phyloP scores from a whole-genome alignment of 2,113 vertebrate species.

The Sceloporus tristichus region DNA sequence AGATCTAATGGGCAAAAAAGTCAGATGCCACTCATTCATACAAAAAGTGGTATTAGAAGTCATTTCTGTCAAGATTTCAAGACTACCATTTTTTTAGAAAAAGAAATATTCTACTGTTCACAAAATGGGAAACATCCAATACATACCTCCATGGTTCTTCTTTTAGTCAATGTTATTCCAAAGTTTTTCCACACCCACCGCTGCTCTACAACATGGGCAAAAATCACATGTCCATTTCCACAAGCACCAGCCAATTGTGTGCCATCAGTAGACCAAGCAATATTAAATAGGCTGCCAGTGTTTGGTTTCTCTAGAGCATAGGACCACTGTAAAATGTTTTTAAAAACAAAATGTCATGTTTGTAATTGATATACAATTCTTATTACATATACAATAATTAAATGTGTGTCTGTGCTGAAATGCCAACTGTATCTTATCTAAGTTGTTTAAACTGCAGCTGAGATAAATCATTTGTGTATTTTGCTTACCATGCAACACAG shows the following conservation, averaged over 20 bases:
- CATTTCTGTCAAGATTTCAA: not conserved
- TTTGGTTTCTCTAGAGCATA: slow-evolving; percentile 95
- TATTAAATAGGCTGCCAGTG: slow-evolving; percentile 91
- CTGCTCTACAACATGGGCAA: slow-evolving; percentile 95
- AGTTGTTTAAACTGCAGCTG: not conserved
- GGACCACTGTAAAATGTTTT: slow-evolving; percentile 86
- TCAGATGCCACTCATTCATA: slow-evolving; percentile 1
- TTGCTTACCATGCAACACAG: not conserved
- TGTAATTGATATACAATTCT: not conserved
- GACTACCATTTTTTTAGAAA: not conserved
- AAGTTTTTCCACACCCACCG: slow-evolving; percentile 97
- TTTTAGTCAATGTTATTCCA: slow-evolving; percentile 90
- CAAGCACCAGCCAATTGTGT: slow-evolving; percentile 95
- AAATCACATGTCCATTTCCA: slow-evolving; percentile 94
- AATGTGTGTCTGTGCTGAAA: too few species aligned
- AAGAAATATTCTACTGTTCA: not conserved
- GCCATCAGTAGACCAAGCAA: slow-evolving; percentile 94
- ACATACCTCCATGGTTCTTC: slow-evolving; percentile 94
- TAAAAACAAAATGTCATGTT: not conserved
- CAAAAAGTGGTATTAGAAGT: not conserved
- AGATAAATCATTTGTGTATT: not conserved
- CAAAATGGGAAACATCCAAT: not conserved
- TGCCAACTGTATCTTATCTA: not conserved
- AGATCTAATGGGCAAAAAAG: not conserved
- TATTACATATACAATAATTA: not conserved